Evolutionary conservation across 2,888 invertebrate genomes (phyloP).

Genomic region (Trachelus troglodyta): DNA sequence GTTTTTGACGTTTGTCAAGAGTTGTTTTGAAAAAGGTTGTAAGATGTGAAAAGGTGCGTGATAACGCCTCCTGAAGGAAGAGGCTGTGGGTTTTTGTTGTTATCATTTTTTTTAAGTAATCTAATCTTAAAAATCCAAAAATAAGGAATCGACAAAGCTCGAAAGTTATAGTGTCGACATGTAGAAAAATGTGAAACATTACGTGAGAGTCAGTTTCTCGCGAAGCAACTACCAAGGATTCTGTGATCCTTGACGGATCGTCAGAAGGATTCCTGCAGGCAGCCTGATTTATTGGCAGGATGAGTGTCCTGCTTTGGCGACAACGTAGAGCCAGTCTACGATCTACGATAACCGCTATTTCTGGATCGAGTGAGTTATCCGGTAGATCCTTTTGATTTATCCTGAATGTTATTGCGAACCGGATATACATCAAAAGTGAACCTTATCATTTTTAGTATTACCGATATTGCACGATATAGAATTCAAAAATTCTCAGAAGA

Average conservation of each 20-base stretch:
- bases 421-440: not conserved
- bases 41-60: not conserved
- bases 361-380: constrained; percentile 43
- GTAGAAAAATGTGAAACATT: not conserved
- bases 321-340: constrained; percentile 49
- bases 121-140: not conserved
- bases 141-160: not conserved
- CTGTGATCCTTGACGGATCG: not conserved
- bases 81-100: not conserved
- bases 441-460: not conserved
- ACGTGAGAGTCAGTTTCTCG: not conserved
- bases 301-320: constrained; percentile 59
- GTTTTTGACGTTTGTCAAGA: not conserved
- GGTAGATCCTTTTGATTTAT: not conserved
- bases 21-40: not conserved
- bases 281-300: constrained; percentile 19
- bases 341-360: constrained; percentile 30
- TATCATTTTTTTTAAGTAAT: not conserved
- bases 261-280: not conserved
- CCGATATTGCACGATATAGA: not conserved
- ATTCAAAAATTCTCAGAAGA: not conserved
- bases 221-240: not conserved
- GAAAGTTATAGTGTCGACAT: not conserved
- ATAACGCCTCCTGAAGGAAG: not conserved
- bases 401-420: not conserved